Evolutionary conservation across 2,797 vertebrate genomes (phyloP).

Genomic region (Dipus sagitta): DNA sequence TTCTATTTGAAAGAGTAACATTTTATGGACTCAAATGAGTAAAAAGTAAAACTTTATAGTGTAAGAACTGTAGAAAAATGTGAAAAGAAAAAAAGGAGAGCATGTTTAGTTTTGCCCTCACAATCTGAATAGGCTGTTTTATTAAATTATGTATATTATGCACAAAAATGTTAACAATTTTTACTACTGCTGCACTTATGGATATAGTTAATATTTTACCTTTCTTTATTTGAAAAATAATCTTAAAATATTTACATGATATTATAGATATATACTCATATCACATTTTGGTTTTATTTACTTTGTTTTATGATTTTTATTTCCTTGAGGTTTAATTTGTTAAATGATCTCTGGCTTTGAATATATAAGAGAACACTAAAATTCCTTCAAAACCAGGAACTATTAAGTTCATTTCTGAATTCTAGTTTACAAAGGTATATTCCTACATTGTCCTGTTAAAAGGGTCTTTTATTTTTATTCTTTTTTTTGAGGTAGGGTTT

Average conservation of each 20-base stretch:
- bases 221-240: constrained; percentile 13
- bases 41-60: not conserved
- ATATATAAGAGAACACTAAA: not conserved
- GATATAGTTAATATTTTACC: constrained; percentile 38
- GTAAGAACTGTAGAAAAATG: constrained; percentile 15
- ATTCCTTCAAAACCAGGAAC: constrained; percentile 25
- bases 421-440: constrained; percentile 55
- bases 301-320: not conserved
- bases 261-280: not conserved
- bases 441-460: constrained; percentile 13
- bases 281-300: constrained; percentile 10
- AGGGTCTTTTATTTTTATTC: not conserved
- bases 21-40: constrained; percentile 40
- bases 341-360: constrained; percentile 23
- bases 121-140: constrained; percentile 14
- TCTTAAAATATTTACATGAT: constrained; percentile 26
- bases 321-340: constrained; percentile 11
- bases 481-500: too few species aligned
- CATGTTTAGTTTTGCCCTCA: constrained; percentile 36
- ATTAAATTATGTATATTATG: constrained; percentile 39
- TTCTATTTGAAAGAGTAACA: constrained; percentile 25
- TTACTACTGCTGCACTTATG: not conserved
- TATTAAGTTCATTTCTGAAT: constrained; percentile 35
- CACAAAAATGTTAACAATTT: not conserved
- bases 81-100: not conserved